A percentile compares a stretch with the other conserved stretches of the same genome.
These are phyloP conservation scores for Rhyacophila evoluta DNA, from an alignment of 2,888 invertebrate genomes.

Conservation along the genomic window DNA sequence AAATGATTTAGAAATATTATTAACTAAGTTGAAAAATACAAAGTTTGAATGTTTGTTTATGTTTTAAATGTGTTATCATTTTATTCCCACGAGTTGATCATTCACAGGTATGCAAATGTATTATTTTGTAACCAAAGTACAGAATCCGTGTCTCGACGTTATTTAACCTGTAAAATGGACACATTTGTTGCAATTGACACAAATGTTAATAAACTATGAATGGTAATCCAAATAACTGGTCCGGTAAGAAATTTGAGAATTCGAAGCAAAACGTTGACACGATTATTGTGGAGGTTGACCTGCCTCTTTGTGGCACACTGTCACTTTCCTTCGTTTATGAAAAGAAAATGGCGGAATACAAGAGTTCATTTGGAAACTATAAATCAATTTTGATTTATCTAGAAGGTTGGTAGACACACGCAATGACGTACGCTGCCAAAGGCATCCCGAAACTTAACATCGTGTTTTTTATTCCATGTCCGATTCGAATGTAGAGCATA, in stretches of 20 bases:
- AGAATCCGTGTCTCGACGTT: background rate
- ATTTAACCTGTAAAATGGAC: background rate
- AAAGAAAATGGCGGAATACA: background rate
- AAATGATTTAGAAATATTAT: no score
- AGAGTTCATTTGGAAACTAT: slow-evolving; percentile 1
- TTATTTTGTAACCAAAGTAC: background rate
- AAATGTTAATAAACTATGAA: background rate
- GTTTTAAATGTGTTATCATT: no score
- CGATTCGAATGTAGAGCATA: no score
- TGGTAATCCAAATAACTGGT: slow-evolving; percentile 1
- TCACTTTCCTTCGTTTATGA: background rate
- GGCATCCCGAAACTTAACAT: no score
- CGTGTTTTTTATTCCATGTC: no score
- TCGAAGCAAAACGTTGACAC: background rate
- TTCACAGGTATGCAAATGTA: no score
- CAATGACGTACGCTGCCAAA: background rate
- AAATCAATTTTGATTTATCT: background rate
- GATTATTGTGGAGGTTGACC: slow-evolving; percentile 16
- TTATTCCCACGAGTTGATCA: no score
- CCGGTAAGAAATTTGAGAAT: background rate
- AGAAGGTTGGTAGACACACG: background rate
- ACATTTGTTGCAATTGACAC: background rate
- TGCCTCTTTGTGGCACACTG: background rate
- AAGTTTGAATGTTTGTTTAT: no score
- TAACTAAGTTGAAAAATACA: no score